phyloP scores from a whole-genome alignment of 2,888 invertebrate species.

The Lepidochitona cinerea region DNA sequence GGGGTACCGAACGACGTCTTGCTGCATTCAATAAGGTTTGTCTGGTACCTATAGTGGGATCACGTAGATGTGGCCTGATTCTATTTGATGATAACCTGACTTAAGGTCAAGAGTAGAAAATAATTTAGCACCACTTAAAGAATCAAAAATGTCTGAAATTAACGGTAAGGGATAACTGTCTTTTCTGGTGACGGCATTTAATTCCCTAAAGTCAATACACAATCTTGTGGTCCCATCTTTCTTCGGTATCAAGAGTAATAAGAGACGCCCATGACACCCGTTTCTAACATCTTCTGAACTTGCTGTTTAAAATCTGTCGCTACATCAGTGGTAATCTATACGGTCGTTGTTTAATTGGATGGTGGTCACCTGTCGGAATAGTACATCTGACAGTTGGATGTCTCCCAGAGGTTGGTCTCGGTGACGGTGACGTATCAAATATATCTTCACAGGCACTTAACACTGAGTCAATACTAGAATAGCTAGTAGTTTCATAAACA shows the following conservation, averaged over 20 bases:
- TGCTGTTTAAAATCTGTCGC: too few relatives aligned
- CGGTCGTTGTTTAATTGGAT: not conserved
- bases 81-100: too few relatives aligned
- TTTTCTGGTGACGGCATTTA: not conserved
- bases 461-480: not conserved
- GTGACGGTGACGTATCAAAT: not conserved
- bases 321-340: not conserved
- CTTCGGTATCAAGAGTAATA: not conserved
- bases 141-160: too few relatives aligned
- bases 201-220: not conserved
- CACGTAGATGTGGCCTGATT: too few relatives aligned
- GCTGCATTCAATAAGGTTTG: too few relatives aligned
- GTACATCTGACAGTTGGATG: not conserved
- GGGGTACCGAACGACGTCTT: too few relatives aligned
- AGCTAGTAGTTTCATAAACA: not conserved
- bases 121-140: too few relatives aligned
- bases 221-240: not conserved
- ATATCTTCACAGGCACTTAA: not conserved
- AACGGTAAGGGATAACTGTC: not conserved
- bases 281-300: not conserved
- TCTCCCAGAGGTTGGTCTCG: not conserved
- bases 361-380: not conserved
- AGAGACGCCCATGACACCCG: not conserved
- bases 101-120: too few relatives aligned
- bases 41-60: too few relatives aligned